Percentiles rank a stretch among this genome's conserved stretches.
phyloP scores from a whole-genome alignment of 2,888 invertebrate genomes.

The Agonopterix heracliana region DNA sequence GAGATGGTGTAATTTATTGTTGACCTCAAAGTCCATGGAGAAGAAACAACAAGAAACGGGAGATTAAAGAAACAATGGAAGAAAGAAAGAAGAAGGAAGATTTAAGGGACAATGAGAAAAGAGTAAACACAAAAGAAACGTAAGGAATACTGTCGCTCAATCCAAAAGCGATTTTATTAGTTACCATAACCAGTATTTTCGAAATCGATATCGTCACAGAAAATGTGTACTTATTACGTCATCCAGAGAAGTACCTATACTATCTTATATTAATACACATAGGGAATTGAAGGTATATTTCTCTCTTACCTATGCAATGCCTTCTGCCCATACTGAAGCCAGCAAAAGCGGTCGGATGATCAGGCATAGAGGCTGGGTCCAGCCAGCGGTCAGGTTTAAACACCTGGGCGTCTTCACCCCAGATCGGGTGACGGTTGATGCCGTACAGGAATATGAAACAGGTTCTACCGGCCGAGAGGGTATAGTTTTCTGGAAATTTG shows the following conservation, averaged over 20 bases:
- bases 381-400: conserved; percentile 53
- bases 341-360: conserved; percentile 36
- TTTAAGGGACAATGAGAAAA: too few species aligned
- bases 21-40: background rate
- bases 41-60: background rate
- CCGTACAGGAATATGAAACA: conserved; percentile 41
- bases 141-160: too few species aligned
- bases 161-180: too few species aligned
- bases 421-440: conserved; percentile 40
- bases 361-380: conserved; percentile 31
- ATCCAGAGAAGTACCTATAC: too few species aligned
- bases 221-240: too few species aligned
- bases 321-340: conserved; percentile 46
- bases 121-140: too few species aligned
- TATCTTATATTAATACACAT: too few species aligned
- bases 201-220: too few species aligned
- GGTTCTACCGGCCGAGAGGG: conserved; percentile 35
- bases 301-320: conserved; percentile 44
- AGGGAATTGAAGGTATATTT: too few species aligned
- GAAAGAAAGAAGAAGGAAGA: too few species aligned
- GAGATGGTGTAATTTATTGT: background rate
- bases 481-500: conserved; percentile 38
- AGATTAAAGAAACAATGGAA: too few species aligned
- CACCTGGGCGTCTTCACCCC: conserved; percentile 41
- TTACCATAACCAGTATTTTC: too few species aligned